These are phyloP conservation scores for Smutsia gigantea DNA, from an alignment of 2,797 vertebrate genomes.

Conservation along the genomic window DNA sequence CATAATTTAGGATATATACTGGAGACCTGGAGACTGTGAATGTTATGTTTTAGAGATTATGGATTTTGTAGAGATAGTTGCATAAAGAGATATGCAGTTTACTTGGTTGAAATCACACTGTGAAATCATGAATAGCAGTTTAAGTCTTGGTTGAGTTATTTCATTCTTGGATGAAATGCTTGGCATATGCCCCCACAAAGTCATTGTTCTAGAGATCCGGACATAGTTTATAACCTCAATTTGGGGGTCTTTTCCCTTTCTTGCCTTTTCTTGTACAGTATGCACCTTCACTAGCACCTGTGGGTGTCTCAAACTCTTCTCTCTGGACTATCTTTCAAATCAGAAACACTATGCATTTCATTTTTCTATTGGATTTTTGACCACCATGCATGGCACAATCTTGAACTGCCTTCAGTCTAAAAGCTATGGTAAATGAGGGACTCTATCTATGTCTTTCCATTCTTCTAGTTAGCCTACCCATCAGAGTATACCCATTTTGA, in stretches of 20 bases:
- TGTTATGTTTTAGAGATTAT: not conserved
- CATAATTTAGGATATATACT: not conserved
- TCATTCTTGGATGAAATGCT: not conserved
- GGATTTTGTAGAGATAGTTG: not conserved
- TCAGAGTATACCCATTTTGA: not conserved
- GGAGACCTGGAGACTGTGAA: not conserved
- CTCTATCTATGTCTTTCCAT: not conserved
- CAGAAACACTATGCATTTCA: not conserved
- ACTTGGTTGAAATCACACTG: not conserved
- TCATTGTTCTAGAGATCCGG: not conserved
- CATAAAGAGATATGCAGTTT: not conserved
- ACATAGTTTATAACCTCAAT: not conserved
- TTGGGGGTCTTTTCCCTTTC: not conserved
- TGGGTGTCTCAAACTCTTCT: not conserved
- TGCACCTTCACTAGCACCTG: not conserved
- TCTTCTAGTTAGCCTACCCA: not conserved
- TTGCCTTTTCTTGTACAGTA: not conserved
- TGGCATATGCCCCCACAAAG: not conserved
- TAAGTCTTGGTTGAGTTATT: not conserved
- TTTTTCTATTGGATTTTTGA: not conserved
- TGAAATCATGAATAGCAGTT: not conserved
- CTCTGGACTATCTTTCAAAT: not conserved
- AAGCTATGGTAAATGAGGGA: not conserved
- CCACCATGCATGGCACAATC: not conserved
- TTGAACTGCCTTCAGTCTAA: not conserved